These are phyloP conservation scores for Dendronephthya gigantea DNA, from an alignment of 64 coral and sea anemone genomes.

Conservation along the genomic window DNA sequence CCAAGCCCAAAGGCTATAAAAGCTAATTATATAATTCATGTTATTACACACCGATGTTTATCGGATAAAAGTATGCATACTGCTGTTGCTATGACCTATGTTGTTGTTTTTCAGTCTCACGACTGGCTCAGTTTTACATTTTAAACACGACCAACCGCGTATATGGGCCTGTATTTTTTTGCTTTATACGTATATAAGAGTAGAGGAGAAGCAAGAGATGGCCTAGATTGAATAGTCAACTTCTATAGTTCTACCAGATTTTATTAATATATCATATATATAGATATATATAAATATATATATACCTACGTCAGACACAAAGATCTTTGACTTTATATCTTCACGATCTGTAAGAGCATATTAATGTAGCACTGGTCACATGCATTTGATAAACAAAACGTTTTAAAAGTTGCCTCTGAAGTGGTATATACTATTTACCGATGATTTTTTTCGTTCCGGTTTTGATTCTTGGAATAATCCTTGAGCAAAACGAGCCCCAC, in stretches of 20 bases:
- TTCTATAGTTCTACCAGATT: too few species aligned
- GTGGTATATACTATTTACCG: not conserved
- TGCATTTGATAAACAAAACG: not conserved
- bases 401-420: not conserved
- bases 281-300: too few species aligned
- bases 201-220: too few species aligned
- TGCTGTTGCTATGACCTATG: not conserved
- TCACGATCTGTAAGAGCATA: not conserved
- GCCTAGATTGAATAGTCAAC: too few species aligned
- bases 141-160: too few species aligned
- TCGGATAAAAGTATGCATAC: not conserved
- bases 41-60: not conserved
- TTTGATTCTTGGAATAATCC: not conserved
- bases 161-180: too few species aligned
- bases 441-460: not conserved
- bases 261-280: too few species aligned
- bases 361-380: not conserved
- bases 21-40: not conserved
- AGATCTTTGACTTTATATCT: not conserved
- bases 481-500: not conserved
- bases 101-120: not conserved
- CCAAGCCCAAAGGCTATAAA: too few species aligned
- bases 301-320: not conserved
- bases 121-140: too few species aligned
- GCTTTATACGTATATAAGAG: too few species aligned